Percentiles rank a stretch among this genome's conserved stretches.
Conservation (phyloP, 2,888 invertebrate species). For the Drosophila melanocephala region DNA sequence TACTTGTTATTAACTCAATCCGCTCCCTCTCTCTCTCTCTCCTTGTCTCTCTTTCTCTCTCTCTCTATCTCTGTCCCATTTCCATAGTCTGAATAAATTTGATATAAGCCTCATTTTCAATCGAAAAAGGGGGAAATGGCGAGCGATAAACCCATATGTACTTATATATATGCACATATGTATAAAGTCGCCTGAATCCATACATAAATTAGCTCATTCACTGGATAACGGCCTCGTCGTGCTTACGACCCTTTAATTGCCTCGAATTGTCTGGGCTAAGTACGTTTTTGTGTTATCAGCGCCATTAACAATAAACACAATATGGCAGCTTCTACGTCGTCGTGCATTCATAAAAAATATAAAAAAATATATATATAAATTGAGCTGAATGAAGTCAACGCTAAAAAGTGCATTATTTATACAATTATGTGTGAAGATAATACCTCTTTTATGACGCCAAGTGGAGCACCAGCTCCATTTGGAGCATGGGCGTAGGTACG, state of each 20-base stretch:
- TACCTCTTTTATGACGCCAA: slow-evolving; percentile 61
- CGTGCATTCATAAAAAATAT: slow-evolving; percentile 45
- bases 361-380: slow-evolving; percentile 21
- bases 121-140: neutral
- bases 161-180: neutral
- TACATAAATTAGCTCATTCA: slow-evolving; percentile 51
- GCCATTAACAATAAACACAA: slow-evolving; percentile 66
- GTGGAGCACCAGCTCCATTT: neutral
- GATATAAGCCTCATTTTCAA: slow-evolving; percentile 16
- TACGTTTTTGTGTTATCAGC: slow-evolving; percentile 68
- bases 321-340: slow-evolving; percentile 36
- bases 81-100: neutral
- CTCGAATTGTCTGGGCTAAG: slow-evolving; percentile 59
- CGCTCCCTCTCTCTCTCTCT: neutral
- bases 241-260: slow-evolving; percentile 66
- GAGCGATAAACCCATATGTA: neutral
- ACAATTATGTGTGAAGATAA: slow-evolving; percentile 69
- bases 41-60: neutral
- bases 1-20: slow-evolving; percentile 37
- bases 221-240: slow-evolving; percentile 20
- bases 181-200: slow-evolving; percentile 1
- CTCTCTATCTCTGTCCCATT: neutral
- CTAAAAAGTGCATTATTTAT: slow-evolving; percentile 74
- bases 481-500: neutral
- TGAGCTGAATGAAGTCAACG: slow-evolving; percentile 56